Base-by-base conservation (phyloP, 2,888 invertebrate genomes). In the Brachylomia viminalis region DNA sequence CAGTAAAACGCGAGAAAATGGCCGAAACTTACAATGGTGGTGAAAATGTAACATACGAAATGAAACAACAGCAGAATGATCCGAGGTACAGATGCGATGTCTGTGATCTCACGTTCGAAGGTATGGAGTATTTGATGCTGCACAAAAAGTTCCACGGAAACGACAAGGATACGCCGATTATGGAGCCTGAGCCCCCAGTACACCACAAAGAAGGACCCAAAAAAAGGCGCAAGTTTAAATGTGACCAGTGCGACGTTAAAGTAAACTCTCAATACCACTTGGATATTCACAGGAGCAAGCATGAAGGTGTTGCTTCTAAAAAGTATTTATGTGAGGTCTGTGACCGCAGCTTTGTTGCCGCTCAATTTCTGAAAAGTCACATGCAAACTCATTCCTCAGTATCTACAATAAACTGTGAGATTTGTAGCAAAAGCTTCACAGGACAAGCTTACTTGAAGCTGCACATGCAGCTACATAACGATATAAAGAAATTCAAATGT, bases 91-190 rank as follows among this genome's bases (percentile, higher is more conserved):
- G 95, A 30, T 96, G 96, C 72, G 95, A 96, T 87, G 95, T 95
- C 4, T 96, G 96, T 67, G 95, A 96, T 75, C 88, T 96, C 68
- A 94, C 95, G 7, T 96, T 96, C 75, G 96, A 96, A 79, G 96
- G 94, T 65, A 92, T 96, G 93, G 95, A 96, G 74, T 96, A 92
- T 81, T 88, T 96, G 87, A 93, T 96, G 81, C 86, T 96, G 68
- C 96, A 96, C 80, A 96, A 96, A 88, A 96, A 96, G 86, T 96
- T 96, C 78, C 96, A 96, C 76, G 95, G 95, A 0, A 94, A 93
- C 72, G 96, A 95, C 30, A 96, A 96, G 70, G 96, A 96, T 67
- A 88, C 93, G 11, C 94, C 94, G 0, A 89, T 91, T 3, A 92
- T 95, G 88, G 94, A 93, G 72, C 93, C 95, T 0, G 95, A 95